Conservation (phyloP, 2,113 vertebrate species). For the Microcebus murinus region DNA sequence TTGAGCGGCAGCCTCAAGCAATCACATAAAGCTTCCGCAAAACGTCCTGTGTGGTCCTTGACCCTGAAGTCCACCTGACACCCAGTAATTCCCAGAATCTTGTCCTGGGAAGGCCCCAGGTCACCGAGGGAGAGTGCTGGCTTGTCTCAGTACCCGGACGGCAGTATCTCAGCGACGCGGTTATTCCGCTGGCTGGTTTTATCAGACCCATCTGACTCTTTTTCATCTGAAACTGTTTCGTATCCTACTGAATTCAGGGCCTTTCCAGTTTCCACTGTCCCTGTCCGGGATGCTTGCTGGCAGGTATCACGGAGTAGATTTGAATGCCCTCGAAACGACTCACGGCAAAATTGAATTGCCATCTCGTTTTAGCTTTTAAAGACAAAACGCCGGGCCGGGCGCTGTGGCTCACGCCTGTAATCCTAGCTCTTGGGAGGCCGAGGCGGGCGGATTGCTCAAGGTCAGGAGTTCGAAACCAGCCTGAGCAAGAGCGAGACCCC, state of each 20-base stretch:
- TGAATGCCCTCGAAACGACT: neutral
- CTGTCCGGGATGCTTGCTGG: neutral
- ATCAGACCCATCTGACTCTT: slow-evolving; percentile 22
- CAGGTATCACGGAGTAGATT: neutral
- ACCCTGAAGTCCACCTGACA: neutral
- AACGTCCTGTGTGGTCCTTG: neutral
- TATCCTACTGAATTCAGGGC: slow-evolving; percentile 19
- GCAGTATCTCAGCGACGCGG: accelerated
- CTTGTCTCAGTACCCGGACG: neutral
- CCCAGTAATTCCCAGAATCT: neutral
- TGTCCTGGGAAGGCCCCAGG: neutral
- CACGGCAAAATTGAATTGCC: too few relatives aligned
- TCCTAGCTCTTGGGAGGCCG: too few relatives aligned
- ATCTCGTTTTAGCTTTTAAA: neutral
- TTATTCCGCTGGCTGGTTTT: neutral
- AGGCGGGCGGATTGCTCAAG: too few relatives aligned
- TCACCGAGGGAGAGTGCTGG: neutral
- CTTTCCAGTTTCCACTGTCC: neutral
- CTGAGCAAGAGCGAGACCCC: too few relatives aligned
- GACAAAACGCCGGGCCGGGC: too few relatives aligned
- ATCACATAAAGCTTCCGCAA: neutral
- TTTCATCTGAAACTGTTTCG: neutral
- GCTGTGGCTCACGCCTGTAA: too few relatives aligned
- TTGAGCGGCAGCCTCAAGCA: too few relatives aligned
- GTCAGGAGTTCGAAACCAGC: too few relatives aligned